Base-by-base conservation (phyloP, 2,113 vertebrate species). In the Emydocephalus ijimae region DNA sequence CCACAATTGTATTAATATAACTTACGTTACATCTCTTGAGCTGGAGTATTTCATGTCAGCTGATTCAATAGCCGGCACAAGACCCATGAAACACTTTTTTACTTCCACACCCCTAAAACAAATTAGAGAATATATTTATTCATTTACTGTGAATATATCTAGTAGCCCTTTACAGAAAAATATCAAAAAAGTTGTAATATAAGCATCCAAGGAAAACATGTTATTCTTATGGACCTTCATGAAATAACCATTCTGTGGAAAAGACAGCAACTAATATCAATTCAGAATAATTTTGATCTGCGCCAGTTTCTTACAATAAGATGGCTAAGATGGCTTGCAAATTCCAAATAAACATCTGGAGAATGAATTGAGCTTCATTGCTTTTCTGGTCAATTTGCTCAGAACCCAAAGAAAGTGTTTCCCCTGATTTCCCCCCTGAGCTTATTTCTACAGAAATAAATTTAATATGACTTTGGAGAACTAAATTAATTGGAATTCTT, bases 1-100 rank as follows among this genome's bases (percentile, higher is more conserved):
- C 9, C 48, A n/a, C 23, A 43, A 91, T 85, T 81, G 3, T 14
- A 34, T 0, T 43, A 92, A 0, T 14, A 0, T 29, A 1, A 86
- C 74, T 64, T 97, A 98, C 98, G 69, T 94, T 15, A 69, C 12
- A 14, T 94, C 96, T 91, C 93, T 97, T n/a, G 97, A 95, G 69
- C 87, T 97, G 7, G 97, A 95, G 48, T 96, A 87, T 90, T 97
- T 98, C 88, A 97, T 96, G 54, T 96, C 96, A 54, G 97, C 91
- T 52, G 92, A 59, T 93, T 98, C 97, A 0, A 97, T 87, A 90
- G 97, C 97, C 34, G 97, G 98, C 85, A 98, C 95, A 95, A 98
- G 93, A 50, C 95, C 97, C 87, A 95, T 97, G 95, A 98, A 94
- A 81, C 98, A 98, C 3, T 94, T 96, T 94, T 97, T 98, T 95